A percentile compares a stretch with the other conserved stretches of the same genome.
Conservation (phyloP, 2,888 invertebrate genomes). For the Uloborus plumipes region DNA sequence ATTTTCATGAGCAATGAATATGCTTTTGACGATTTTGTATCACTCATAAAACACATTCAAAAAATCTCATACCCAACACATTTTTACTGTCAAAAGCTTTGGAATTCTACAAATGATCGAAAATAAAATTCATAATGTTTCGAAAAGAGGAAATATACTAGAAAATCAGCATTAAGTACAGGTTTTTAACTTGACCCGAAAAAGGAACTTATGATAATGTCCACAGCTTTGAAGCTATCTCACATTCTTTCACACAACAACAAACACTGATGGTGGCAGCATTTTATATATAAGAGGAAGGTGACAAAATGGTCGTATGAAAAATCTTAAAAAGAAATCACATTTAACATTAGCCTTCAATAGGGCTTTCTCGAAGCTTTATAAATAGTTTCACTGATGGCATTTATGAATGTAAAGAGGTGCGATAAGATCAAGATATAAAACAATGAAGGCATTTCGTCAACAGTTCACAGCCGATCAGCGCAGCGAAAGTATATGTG, state of each 20-base stretch:
- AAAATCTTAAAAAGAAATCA: constrained; percentile 29
- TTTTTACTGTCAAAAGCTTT: no score
- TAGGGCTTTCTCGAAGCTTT: constrained; percentile 28
- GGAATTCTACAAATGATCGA: no score
- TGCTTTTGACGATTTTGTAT: background rate
- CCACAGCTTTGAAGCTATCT: background rate
- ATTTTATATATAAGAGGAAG: constrained; percentile 22
- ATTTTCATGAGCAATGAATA: constrained; percentile 16
- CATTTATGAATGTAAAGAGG: constrained; percentile 31
- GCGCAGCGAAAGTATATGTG: background rate
- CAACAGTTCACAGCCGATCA: constrained; percentile 31
- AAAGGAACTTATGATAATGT: no score
- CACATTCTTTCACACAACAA: constrained; percentile 5
- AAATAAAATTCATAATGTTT: background rate
- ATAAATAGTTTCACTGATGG: constrained; percentile 47
- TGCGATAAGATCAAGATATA: constrained; percentile 39
- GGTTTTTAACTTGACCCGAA: no score
- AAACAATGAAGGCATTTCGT: constrained; percentile 52
- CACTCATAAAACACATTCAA: background rate
- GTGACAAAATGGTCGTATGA: constrained; percentile 12
- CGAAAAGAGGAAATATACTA: background rate
- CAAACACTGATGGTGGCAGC: constrained; percentile 33
- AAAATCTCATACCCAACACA: no score
- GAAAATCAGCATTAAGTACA: background rate
- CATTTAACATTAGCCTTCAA: constrained; percentile 21